phyloP scores from a whole-genome alignment of 2,797 vertebrate species.

The Danio aesculapii region DNA sequence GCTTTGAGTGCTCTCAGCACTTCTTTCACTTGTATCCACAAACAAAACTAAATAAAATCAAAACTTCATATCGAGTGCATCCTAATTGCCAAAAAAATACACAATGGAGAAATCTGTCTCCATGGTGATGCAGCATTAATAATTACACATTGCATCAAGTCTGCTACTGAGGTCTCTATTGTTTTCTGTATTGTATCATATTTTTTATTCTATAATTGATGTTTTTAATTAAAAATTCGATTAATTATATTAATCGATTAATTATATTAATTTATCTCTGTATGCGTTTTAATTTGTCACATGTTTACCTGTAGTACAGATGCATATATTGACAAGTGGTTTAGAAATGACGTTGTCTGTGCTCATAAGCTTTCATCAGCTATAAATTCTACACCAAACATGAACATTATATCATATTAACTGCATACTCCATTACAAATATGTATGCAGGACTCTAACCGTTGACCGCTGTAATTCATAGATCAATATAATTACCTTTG shows the following conservation, averaged over 20 bases:
- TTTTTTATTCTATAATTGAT: neutral
- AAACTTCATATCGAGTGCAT: constrained; percentile 52
- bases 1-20: constrained; percentile 58
- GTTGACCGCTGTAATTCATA: neutral
- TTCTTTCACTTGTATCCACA: constrained; percentile 52
- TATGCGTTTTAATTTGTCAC: neutral
- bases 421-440: neutral
- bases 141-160: constrained; percentile 39
- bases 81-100: constrained; percentile 65
- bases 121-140: constrained; percentile 60
- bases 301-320: neutral
- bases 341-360: neutral
- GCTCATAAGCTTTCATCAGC: neutral
- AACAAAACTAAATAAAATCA: constrained; percentile 53
- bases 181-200: constrained; percentile 1
- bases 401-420: constrained; percentile 4
- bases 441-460: neutral
- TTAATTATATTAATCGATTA: neutral
- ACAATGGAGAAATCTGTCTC: constrained; percentile 54
- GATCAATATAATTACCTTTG: constrained; percentile 25
- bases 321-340: neutral
- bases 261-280: neutral
- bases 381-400: neutral
- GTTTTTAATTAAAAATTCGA: neutral
- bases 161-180: neutral